Percentiles rank a stretch among this genome's conserved stretches.
These are phyloP conservation scores for Campaea margaritaria DNA, from an alignment of 2,888 invertebrate genomes.

Conservation along the genomic window DNA sequence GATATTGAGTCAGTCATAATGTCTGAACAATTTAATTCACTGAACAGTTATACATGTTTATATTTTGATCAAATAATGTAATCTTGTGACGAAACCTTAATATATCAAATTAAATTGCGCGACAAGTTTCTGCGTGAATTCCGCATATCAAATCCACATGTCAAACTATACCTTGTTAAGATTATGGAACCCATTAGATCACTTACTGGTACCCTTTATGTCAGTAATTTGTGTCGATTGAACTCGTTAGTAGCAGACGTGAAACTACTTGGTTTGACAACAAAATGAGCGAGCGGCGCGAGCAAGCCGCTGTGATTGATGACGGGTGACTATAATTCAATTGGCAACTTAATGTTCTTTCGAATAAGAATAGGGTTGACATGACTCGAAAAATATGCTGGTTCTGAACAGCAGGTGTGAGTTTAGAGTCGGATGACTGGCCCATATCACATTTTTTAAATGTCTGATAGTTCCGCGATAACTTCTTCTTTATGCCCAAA, in stretches of 20 bases:
- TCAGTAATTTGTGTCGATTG: conserved; percentile 30
- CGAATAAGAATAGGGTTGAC: conserved; percentile 20
- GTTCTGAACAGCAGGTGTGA: no score
- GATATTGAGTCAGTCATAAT: no score
- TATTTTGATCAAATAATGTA: no score
- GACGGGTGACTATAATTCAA: conserved; percentile 46
- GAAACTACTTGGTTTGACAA: conserved; percentile 43
- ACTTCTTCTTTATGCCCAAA: no score
- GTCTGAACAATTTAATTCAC: no score
- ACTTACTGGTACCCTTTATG: conserved; percentile 9
- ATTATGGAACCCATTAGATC: conserved; percentile 7
- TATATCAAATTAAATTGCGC: no score
- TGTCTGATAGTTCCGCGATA: no score
- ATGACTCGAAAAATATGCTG: neutral
- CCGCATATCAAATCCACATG: conserved; percentile 7
- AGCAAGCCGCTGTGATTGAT: conserved; percentile 51
- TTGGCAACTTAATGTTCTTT: conserved; percentile 42
- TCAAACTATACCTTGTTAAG: neutral
- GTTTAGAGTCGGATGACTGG: no score
- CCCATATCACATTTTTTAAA: no score
- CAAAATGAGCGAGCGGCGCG: conserved; percentile 43
- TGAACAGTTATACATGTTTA: no score
- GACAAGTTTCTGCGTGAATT: neutral
- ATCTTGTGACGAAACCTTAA: no score
- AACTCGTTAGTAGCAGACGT: conserved; percentile 30